A percentile compares a stretch with the other conserved stretches of the same genome.
Evolutionary conservation across 2,888 invertebrate species (phyloP).

Genomic region (Drosophila engyochracea): DNA sequence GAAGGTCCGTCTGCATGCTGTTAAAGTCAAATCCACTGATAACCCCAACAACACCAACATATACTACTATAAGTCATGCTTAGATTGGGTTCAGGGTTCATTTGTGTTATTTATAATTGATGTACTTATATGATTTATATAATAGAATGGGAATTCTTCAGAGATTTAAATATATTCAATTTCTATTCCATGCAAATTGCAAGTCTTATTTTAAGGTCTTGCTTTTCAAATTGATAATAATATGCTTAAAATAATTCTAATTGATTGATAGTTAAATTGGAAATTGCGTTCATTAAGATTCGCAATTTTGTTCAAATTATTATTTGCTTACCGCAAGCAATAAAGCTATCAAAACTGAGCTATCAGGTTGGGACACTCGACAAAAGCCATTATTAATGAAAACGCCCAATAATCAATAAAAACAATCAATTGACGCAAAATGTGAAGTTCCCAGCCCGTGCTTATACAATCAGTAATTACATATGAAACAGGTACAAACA

Average conservation of each 20-base stretch:
- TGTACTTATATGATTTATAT: neutral
- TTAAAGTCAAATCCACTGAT: slow-evolving; percentile 9
- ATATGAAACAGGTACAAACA: slow-evolving; percentile 28
- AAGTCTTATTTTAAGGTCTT: neutral
- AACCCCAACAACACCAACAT: neutral
- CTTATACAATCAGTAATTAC: slow-evolving; percentile 36
- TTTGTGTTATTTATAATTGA: neutral
- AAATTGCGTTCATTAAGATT: neutral
- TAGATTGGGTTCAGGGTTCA: neutral
- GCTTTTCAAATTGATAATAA: neutral
- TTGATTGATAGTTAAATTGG: neutral
- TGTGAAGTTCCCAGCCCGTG: neutral
- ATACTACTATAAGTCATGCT: neutral
- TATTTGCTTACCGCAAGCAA: neutral
- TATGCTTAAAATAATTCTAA: neutral
- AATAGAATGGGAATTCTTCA: neutral
- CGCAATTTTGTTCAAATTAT: neutral
- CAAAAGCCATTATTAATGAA: slow-evolving; percentile 11
- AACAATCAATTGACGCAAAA: slow-evolving; percentile 47
- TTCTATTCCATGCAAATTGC: neutral
- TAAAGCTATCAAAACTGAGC: slow-evolving; percentile 20
- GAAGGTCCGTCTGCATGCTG: slow-evolving; percentile 17
- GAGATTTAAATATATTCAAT: neutral
- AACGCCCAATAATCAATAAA: slow-evolving; percentile 34
- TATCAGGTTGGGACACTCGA: slow-evolving; percentile 31